A percentile compares a stretch with the other conserved stretches of the same genome.
Evolutionary conservation across 2,888 invertebrate genomes (phyloP).

Genomic region (Smittia sp.): DNA sequence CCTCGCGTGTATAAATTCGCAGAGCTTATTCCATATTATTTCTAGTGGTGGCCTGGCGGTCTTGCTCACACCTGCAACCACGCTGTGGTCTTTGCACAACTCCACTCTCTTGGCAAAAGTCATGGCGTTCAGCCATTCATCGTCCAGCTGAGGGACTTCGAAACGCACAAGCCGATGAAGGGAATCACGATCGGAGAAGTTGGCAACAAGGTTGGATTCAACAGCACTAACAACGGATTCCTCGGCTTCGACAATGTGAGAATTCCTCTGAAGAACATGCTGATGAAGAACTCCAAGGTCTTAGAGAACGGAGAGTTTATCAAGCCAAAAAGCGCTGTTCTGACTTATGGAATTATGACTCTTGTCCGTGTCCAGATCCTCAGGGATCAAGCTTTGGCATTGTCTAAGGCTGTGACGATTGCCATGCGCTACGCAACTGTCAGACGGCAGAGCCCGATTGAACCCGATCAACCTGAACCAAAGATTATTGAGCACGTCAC

Average conservation of each 20-base stretch:
- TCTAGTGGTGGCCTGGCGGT: conserved; percentile 46
- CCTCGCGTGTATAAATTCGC: background rate
- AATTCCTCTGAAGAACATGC: conserved; percentile 85
- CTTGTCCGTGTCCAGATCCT: conserved; percentile 85
- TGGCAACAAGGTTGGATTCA: conserved; percentile 91
- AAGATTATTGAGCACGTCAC: conserved; percentile 86
- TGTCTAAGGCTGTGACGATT: conserved; percentile 83
- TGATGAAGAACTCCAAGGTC: conserved; percentile 92
- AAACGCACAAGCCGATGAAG: conserved; percentile 80
- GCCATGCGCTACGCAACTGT: conserved; percentile 89
- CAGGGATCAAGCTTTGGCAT: conserved; percentile 69
- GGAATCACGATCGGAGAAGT: conserved; percentile 94
- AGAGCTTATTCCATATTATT: conserved; percentile 39
- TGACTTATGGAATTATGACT: conserved; percentile 92
- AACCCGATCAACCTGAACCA: conserved; percentile 60
- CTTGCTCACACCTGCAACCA: conserved; percentile 93
- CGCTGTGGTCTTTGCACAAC: conserved; percentile 88
- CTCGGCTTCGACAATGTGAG: conserved; percentile 82
- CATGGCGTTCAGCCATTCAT: conserved; percentile 92
- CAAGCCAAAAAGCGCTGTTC: conserved; percentile 75
- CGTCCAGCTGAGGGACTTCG: conserved; percentile 84
- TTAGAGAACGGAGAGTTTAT: conserved; percentile 82
- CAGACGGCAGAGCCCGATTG: conserved; percentile 82
- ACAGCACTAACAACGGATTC: conserved; percentile 86
- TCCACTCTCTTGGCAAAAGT: conserved; percentile 77